These are phyloP conservation scores for Benitochromis conjunctus DNA, from an alignment of 2,113 vertebrate genomes.

Conservation along the genomic window DNA sequence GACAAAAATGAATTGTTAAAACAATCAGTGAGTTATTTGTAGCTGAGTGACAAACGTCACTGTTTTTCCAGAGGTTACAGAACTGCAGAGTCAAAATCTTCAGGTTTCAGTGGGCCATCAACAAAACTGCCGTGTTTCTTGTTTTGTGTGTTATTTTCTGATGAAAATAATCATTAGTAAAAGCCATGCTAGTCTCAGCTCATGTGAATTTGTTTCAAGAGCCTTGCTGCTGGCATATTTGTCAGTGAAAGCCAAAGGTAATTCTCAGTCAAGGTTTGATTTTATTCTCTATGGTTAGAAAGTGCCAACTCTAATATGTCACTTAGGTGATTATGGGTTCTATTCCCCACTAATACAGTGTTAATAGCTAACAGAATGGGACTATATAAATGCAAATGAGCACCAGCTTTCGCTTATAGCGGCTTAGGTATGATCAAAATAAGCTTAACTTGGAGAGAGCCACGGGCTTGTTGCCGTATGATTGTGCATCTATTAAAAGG, in stretches of 20 bases:
- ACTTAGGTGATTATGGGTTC: conserved; percentile 29
- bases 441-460: conserved; percentile 20
- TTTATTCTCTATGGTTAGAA: conserved; percentile 21
- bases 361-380: conserved; percentile 47
- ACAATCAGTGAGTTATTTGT: background rate
- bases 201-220: background rate
- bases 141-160: background rate
- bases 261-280: conserved; percentile 11
- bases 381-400: conserved; percentile 58
- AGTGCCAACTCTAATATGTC: conserved; percentile 27
- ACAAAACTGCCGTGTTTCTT: background rate
- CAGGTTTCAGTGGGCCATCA: background rate
- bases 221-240: conserved; percentile 1
- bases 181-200: background rate
- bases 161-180: background rate
- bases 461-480: background rate
- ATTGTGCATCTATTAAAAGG: background rate
- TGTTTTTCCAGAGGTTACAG: background rate
- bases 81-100: background rate
- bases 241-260: background rate
- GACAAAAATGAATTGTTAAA: background rate
- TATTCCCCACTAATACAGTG: conserved; percentile 5
- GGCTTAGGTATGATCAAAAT: conserved; percentile 24
- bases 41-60: background rate
- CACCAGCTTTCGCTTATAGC: background rate